A percentile compares a stretch with the other conserved stretches of the same genome.
Evolutionary conservation across 1,140 invertebrate genomes (phyloP).

Genomic region (Ectropis grisescens): DNA sequence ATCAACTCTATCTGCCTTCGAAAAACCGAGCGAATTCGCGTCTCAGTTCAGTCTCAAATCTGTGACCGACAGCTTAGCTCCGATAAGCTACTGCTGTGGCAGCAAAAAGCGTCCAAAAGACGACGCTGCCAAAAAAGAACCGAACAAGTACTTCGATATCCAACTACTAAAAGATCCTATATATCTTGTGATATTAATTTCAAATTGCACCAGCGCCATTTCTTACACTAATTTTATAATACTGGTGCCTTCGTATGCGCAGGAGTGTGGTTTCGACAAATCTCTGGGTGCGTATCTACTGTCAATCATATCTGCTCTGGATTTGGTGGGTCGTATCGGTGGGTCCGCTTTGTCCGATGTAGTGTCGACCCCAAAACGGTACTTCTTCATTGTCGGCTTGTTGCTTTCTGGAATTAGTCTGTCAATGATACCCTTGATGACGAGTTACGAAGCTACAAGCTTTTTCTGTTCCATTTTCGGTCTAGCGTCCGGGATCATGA

Average conservation of each 20-base stretch:
- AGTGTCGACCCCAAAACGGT: slow-evolving; percentile 79
- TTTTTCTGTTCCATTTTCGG: slow-evolving; percentile 83
- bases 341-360: slow-evolving; percentile 85
- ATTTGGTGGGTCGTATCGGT: slow-evolving; percentile 85
- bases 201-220: slow-evolving; percentile 86
- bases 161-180: slow-evolving; percentile 83
- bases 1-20: slow-evolving; percentile 81
- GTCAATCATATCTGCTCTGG: slow-evolving; percentile 83
- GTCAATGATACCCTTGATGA: slow-evolving; percentile 76
- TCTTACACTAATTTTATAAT: slow-evolving; percentile 91
- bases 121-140: slow-evolving; percentile 54
- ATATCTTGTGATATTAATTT: slow-evolving; percentile 85
- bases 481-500: slow-evolving; percentile 86
- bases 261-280: slow-evolving; percentile 78
- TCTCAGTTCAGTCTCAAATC: slow-evolving; percentile 83
- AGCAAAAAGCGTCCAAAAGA: slow-evolving; percentile 45
- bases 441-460: slow-evolving; percentile 71
- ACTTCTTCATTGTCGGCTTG: slow-evolving; percentile 84
- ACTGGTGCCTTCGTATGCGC: slow-evolving; percentile 81
- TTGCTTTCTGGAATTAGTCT: slow-evolving; percentile 82
- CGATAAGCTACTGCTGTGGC: slow-evolving; percentile 53
- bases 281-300: slow-evolving; percentile 77
- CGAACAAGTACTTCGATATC: slow-evolving; percentile 81
- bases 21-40: slow-evolving; percentile 81
- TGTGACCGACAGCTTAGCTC: slow-evolving; percentile 69